phyloP scores from a whole-genome alignment of 1,140 invertebrate species.

The Drosophila burlai region DNA sequence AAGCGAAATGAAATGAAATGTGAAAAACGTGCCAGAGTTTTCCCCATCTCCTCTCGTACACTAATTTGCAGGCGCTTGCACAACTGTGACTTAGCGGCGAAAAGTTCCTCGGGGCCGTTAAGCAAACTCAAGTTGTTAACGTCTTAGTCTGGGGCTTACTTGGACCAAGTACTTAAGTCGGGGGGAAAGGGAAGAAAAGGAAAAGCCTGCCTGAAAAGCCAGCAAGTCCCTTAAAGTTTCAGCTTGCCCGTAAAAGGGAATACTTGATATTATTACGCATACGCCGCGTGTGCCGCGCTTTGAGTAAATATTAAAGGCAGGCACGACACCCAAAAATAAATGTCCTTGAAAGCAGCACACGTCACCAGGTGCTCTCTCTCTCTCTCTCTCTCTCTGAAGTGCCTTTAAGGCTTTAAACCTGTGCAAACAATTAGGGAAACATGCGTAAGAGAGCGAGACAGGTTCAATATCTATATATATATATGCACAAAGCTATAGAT shows the following conservation, averaged over 20 bases:
- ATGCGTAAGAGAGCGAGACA: slow-evolving; percentile 12
- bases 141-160: slow-evolving; percentile 22
- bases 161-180: slow-evolving; percentile 7
- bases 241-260: slow-evolving; percentile 26
- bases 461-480: slow-evolving; percentile 17
- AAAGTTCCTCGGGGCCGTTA: slow-evolving; percentile 14
- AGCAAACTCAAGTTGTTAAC: slow-evolving; percentile 31
- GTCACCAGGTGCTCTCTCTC: slow-evolving; percentile 1
- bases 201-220: neutral
- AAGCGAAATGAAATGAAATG: slow-evolving; percentile 65
- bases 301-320: slow-evolving; percentile 43
- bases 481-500: slow-evolving; percentile 11
- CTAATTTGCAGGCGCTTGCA: slow-evolving; percentile 35
- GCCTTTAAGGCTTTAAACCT: slow-evolving; percentile 41
- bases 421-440: slow-evolving; percentile 33
- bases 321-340: slow-evolving; percentile 29
- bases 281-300: slow-evolving; percentile 23
- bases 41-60: neutral
- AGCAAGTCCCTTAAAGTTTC: slow-evolving; percentile 16
- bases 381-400: neutral
- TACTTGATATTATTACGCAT: slow-evolving; percentile 51
- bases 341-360: slow-evolving; percentile 41
- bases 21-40: slow-evolving; percentile 70
- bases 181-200: neutral
- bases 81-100: slow-evolving; percentile 20